phyloP scores from a whole-genome alignment of 2,888 invertebrate species.

The Osmoderma eremita region DNA sequence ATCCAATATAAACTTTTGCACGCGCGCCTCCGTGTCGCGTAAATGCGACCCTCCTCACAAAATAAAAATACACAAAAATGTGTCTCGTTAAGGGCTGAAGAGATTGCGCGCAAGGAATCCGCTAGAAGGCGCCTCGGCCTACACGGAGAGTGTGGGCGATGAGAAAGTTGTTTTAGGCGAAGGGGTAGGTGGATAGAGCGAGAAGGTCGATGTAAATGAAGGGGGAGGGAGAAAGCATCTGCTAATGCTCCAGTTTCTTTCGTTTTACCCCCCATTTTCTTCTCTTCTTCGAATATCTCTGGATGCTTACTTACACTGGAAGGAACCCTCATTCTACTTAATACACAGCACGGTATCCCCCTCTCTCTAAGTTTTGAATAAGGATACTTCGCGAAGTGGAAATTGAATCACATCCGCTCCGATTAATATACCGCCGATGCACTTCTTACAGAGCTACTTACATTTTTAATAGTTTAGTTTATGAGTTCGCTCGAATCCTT shows the following conservation, averaged over 20 bases:
- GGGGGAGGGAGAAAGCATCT: slow-evolving; percentile 10
- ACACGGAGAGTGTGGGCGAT: not conserved
- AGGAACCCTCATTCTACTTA: not conserved
- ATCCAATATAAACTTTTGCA: slow-evolving; percentile 16
- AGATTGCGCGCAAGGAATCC: not conserved
- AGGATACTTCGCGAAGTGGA: slow-evolving; percentile 14
- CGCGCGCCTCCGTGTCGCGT: not conserved
- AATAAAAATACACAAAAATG: slow-evolving; percentile 3
- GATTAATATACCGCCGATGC: not conserved
- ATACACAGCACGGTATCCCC: not conserved
- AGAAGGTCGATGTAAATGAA: slow-evolving; percentile 6
- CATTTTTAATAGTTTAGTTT: too few species aligned
- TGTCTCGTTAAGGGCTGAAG: slow-evolving; percentile 1
- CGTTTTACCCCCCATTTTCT: too few species aligned
- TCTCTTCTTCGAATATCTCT: not conserved
- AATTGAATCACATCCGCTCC: slow-evolving; percentile 9
- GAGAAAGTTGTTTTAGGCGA: slow-evolving; percentile 11
- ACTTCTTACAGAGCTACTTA: not conserved
- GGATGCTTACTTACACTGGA: not conserved
- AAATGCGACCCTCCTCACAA: not conserved
- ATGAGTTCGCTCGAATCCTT: too few species aligned
- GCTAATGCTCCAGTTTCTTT: slow-evolving; percentile 2
- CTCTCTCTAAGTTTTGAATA: slow-evolving; percentile 10
- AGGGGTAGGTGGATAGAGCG: too few species aligned
- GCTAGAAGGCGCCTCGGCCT: not conserved